Evolutionary conservation across 2,888 invertebrate species (phyloP).

Genomic region (Quadroppia sp.): DNA sequence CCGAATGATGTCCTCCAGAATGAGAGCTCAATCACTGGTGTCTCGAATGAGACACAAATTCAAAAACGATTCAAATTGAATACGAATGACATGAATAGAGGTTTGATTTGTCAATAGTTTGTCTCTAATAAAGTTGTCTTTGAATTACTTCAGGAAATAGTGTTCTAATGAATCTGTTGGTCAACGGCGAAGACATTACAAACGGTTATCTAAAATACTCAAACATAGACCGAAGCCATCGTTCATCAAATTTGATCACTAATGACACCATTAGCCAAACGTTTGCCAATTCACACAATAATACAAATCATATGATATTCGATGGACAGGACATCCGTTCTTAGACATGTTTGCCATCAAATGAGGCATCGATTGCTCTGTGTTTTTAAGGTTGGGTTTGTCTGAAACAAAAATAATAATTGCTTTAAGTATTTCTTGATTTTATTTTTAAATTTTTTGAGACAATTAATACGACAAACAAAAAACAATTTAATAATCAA

Average conservation of each 20-base stretch:
- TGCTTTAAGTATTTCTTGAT: no score
- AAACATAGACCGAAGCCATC: constrained; percentile 20
- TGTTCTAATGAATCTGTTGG: constrained; percentile 88
- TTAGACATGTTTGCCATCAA: background rate
- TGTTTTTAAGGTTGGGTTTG: background rate
- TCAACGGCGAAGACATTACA: constrained; percentile 90
- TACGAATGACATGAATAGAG: background rate
- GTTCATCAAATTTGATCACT: background rate
- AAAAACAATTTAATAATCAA: no score
- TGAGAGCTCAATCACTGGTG: background rate
- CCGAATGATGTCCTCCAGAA: background rate
- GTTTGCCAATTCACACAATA: background rate
- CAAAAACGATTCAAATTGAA: constrained; percentile 19
- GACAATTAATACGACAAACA: no score
- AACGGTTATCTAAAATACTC: constrained; percentile 65
- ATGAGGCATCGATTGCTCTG: background rate
- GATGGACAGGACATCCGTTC: constrained; percentile 15
- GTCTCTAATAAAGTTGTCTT: background rate
- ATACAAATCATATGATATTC: background rate
- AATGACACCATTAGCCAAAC: constrained; percentile 4
- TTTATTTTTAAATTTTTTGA: no score
- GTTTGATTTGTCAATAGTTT: background rate
- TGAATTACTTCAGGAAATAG: constrained; percentile 55
- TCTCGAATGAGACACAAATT: constrained; percentile 2
- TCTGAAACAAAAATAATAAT: background rate